phyloP scores from a whole-genome alignment of 2,888 invertebrate species.

The Ommatoiulus sabulosus region DNA sequence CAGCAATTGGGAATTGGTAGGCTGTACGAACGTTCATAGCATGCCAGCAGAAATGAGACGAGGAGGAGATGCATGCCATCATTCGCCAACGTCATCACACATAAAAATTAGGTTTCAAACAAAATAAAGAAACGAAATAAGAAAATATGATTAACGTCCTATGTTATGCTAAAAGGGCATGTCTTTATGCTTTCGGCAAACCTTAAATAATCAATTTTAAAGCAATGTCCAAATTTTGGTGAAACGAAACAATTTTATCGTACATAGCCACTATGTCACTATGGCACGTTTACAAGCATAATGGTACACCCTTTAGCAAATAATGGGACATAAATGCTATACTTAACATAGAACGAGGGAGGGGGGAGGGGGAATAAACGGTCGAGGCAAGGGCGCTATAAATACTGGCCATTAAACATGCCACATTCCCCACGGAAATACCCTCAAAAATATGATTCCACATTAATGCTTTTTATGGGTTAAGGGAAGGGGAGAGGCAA shows the following conservation, averaged over 20 bases:
- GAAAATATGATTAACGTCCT: neutral
- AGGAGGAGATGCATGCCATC: constrained; percentile 50
- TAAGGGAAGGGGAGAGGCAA: neutral
- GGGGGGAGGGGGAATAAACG: neutral
- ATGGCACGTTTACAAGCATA: neutral
- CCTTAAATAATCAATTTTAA: too few relatives aligned
- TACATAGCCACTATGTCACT: neutral
- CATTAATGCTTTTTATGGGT: constrained; percentile 14
- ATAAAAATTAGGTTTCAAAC: neutral
- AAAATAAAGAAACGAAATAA: constrained; percentile 10
- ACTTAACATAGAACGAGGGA: neutral
- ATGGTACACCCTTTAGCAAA: neutral
- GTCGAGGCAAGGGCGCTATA: neutral
- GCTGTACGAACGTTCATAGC: constrained; percentile 55
- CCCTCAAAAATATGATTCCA: neutral
- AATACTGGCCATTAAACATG: neutral
- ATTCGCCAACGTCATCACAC: constrained; percentile 40
- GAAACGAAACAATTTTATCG: too few relatives aligned
- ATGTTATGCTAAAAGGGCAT: too few relatives aligned
- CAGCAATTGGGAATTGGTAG: constrained; percentile 58
- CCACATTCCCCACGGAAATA: neutral
- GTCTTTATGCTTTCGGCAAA: too few relatives aligned
- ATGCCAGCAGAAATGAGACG: constrained; percentile 54
- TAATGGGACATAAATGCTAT: neutral
- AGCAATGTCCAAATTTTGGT: too few relatives aligned